Percentiles rank a stretch among this genome's conserved stretches.
Evolutionary conservation across 2,113 vertebrate species (phyloP).

Genomic region (Caretta caretta): DNA sequence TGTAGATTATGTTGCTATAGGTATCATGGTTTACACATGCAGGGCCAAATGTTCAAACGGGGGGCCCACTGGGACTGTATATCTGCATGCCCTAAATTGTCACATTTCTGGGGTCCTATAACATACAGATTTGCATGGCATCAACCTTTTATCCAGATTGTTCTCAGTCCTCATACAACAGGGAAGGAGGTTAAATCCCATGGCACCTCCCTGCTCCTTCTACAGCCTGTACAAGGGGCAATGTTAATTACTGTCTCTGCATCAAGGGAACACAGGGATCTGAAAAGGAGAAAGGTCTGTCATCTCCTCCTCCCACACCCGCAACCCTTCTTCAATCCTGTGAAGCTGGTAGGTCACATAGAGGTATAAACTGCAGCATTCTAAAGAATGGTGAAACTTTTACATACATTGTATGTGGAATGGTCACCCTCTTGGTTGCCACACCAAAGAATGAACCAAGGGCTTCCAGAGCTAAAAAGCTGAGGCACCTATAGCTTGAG

Average conservation of each 20-base stretch:
- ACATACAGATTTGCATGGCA: neutral
- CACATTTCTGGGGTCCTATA: neutral
- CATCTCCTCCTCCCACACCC: neutral
- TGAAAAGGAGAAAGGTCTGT: neutral
- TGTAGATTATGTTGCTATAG: neutral
- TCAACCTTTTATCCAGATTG: neutral
- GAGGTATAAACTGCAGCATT: neutral
- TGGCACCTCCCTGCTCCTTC: neutral
- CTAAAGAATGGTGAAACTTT: neutral
- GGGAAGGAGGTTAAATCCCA: neutral
- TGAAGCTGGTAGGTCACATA: neutral
- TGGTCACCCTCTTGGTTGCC: neutral
- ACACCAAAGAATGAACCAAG: neutral
- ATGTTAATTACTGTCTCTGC: neutral
- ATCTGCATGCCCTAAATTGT: neutral
- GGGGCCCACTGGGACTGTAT: neutral
- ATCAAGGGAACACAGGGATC: neutral
- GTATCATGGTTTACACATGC: neutral
- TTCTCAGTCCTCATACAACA: neutral
- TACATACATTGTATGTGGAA: neutral
- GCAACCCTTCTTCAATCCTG: neutral
- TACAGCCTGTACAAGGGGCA: accelerated
- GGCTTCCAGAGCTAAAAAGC: neutral
- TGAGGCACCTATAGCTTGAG: neutral
- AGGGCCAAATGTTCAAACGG: neutral